Base-by-base conservation (phyloP, 2,888 invertebrate species). In the Eupelmus urozonus region DNA sequence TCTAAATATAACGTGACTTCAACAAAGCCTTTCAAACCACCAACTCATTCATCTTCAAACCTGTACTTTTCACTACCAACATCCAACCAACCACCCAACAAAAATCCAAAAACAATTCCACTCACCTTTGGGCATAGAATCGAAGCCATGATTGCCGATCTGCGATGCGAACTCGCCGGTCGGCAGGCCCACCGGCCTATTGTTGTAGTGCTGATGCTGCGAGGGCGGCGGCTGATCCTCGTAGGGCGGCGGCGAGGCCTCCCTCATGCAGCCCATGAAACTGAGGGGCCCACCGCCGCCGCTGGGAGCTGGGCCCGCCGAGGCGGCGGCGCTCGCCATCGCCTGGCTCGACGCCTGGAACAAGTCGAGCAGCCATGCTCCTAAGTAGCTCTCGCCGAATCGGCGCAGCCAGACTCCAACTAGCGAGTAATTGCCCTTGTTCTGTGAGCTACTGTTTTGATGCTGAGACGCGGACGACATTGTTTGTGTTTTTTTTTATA, bases 201-300 rank as follows among this genome's bases (percentile, higher is more conserved):
- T 59, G 27, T 66, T 55, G n/a, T 80, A 71, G 1, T 75, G 69
- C 20, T 42, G 60, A 11, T 34, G 67, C n/a, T 59, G 92, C 60
- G 13, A 60, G 23, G 92, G 92, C 62, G 89, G 89, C 85, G 94
- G 94, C 77, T 29, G 63, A 9, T 80, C 80, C 20, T 80, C 77
- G 66, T n/a, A 66, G n/a, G 92, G 92, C 62, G 89, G 89, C 85
- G 94, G 94, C 78, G 92, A 92, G 29, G 92, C 92, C 84, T 93
- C 92, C 63, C 92, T 90, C 79, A 93, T 92, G 86, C 92, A 92
- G 73, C 92, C 94, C 94, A 94, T 94, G 87, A 94, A 91, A 86
- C 92, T 92, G 84, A 91, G 91, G 85, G 92, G 92, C 86, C 93
- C 93, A 86, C 92, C 91, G 85, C 91, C 92, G 85, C 85, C 87